These are phyloP conservation scores for Macropis europaea DNA, from an alignment of 2,888 invertebrate species.

Conservation along the genomic window DNA sequence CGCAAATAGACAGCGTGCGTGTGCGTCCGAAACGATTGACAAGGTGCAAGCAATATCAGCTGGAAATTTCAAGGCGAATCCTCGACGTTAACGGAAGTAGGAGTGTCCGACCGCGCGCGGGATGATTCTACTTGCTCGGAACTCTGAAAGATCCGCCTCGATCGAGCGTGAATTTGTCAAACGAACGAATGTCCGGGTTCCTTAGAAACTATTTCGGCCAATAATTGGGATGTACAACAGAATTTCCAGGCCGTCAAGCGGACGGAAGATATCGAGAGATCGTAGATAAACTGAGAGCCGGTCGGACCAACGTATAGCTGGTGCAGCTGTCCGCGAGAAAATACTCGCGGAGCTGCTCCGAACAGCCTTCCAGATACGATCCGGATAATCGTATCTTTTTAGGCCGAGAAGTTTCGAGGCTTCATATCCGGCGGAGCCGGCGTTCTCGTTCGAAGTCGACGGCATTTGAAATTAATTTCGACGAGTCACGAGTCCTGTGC, in stretches of 20 bases:
- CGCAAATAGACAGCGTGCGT: constrained; percentile 67
- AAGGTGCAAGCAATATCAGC: not conserved
- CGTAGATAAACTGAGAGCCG: not conserved
- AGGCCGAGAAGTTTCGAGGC: too few species aligned
- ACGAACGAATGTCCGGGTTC: too few species aligned
- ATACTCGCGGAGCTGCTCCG: too few species aligned
- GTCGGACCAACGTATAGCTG: not conserved
- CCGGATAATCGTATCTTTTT: too few species aligned
- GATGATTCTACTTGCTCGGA: not conserved
- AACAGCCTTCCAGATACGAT: too few species aligned
- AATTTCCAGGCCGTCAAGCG: not conserved
- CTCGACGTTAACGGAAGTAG: not conserved
- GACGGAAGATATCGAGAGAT: constrained; percentile 12
- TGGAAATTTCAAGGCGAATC: constrained; percentile 1
- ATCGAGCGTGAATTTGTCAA: not conserved
- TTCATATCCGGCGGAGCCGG: too few species aligned
- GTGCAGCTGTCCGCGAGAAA: too few species aligned
- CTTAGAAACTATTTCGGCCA: not conserved
- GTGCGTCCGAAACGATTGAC: constrained; percentile 56
- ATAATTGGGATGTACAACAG: not conserved
- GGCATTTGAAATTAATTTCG: not conserved
- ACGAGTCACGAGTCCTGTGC: too few species aligned
- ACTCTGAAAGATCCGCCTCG: not conserved
- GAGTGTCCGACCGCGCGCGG: not conserved
- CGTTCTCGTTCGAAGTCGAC: not conserved